Evolutionary conservation across 2,113 vertebrate species (phyloP), one percentile per base, ranked within the genome.

Genomic region (Amazona vittata): DNA sequence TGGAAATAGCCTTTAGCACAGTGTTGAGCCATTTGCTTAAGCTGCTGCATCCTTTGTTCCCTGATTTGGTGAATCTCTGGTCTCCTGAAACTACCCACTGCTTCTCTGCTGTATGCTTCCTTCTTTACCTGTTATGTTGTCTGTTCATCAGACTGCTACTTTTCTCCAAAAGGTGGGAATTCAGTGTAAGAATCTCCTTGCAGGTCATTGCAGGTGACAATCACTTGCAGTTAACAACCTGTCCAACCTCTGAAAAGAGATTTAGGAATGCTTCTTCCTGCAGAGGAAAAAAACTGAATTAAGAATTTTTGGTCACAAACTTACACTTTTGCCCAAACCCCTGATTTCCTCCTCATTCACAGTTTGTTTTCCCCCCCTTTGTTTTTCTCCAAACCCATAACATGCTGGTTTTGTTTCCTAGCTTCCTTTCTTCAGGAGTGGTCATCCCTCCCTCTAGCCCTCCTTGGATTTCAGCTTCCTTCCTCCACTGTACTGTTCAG

Each of bases 391-490:
- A 37, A n/a, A 68, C 5, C 60, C 20, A 4, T 33, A 18, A 3
- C 10, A 6, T 25, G 46, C 37, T 87, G 76, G 22, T 75, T 79
- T 43, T 59, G 18, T 71, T 73, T 86, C 26, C 62, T 55, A 98
- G 98, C 50, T 94, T 97, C 69, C 89, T 98, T 9, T 95, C 95
- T 3, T 68, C 83, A 1, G 85, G 92, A 53, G 44, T 5, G 3
- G 28, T 9, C 47, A 39, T 86, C 26, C 85, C 41, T 5, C 37
- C 37, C 3, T 67, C 92, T 4, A 95, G 83, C 59, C 86, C 97
- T 0, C 60, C 98, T 6, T 98, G 99, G 97, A 59, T 99, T 60
- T 92, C 96, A 1, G 99, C 99, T 1, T 98, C 98, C 5, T 98
- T 98, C 20, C 94, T 99, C 11, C 96, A 99, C 12, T 84, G 95